Conservation (phyloP, 2,797 vertebrate species). For the Poeciliopsis turneri region DNA sequence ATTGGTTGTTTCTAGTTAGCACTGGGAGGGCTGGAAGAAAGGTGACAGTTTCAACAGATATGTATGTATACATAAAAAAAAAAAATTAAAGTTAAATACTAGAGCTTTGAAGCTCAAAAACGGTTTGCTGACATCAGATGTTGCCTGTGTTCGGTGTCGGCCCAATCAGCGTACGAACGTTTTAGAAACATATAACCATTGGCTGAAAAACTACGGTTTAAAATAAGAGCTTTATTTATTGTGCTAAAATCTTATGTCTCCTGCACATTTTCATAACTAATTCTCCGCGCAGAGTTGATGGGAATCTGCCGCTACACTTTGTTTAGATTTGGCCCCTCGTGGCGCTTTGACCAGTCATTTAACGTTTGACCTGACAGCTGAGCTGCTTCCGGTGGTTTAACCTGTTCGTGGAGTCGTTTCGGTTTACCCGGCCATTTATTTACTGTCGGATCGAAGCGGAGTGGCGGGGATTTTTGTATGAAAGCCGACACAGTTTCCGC, state of each 20-base stretch:
- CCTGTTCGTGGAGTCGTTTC: not conserved
- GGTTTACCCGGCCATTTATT: slow-evolving; percentile 16
- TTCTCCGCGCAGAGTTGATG: not conserved
- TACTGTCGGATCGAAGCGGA: slow-evolving; percentile 21
- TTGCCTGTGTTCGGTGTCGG: not conserved
- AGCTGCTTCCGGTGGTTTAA: not conserved
- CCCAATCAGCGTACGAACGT: not conserved
- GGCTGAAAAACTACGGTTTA: not conserved
- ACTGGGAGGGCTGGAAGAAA: too few relatives aligned
- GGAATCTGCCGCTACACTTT: not conserved
- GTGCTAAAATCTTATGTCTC: not conserved
- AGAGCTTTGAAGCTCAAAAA: not conserved
- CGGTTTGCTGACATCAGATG: not conserved
- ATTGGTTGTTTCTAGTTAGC: too few relatives aligned
- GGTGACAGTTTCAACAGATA: too few relatives aligned
- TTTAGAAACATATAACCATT: not conserved
- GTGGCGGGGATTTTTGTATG: slow-evolving; percentile 51
- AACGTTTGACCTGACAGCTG: not conserved
- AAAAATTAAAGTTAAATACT: too few relatives aligned
- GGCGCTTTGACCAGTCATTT: not conserved
- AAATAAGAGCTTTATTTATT: not conserved
- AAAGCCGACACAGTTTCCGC: slow-evolving; percentile 70
- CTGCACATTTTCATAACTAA: not conserved
- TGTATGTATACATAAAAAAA: too few relatives aligned
- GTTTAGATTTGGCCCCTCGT: not conserved